phyloP scores from a whole-genome alignment of 2,113 vertebrate genomes.

The Centropus bengalensis region DNA sequence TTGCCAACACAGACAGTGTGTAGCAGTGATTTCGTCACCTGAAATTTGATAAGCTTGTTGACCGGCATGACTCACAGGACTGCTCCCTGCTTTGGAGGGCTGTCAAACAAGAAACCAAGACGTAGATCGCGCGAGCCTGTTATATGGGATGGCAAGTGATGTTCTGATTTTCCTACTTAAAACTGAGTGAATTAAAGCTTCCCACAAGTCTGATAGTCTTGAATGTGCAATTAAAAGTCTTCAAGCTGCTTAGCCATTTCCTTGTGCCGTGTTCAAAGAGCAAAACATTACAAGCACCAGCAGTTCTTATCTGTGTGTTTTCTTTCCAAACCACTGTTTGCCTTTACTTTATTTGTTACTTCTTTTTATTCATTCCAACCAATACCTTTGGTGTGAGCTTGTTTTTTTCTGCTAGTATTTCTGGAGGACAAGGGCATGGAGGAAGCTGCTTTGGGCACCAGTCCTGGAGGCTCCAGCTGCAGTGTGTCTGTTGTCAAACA shows the following conservation, averaged over 20 bases:
- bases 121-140: not conserved
- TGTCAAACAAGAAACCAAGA: not conserved
- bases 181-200: constrained; percentile 12
- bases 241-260: constrained; percentile 34
- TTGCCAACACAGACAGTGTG: constrained; percentile 5
- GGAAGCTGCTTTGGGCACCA: constrained; percentile 33
- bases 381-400: constrained; percentile 63
- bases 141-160: constrained; percentile 11
- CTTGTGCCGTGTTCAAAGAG: constrained; percentile 58
- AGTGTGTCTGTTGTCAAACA: constrained; percentile 60
- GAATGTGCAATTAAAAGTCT: constrained; percentile 39
- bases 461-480: constrained; percentile 29
- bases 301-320: constrained; percentile 63
- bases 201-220: not conserved
- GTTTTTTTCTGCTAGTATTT: constrained; percentile 30
- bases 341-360: constrained; percentile 57
- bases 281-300: constrained; percentile 41
- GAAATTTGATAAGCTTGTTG: constrained; percentile 42
- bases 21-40: constrained; percentile 15
- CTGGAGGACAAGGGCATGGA: not conserved
- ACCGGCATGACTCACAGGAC: not conserved
- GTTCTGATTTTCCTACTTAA: constrained; percentile 6
- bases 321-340: constrained; percentile 48
- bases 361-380: constrained; percentile 35
- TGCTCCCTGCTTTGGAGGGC: not conserved